Percentiles rank a stretch among this genome's conserved stretches.
phyloP scores from a whole-genome alignment of 2,888 invertebrate species.

The Notocelia uddmanniana region DNA sequence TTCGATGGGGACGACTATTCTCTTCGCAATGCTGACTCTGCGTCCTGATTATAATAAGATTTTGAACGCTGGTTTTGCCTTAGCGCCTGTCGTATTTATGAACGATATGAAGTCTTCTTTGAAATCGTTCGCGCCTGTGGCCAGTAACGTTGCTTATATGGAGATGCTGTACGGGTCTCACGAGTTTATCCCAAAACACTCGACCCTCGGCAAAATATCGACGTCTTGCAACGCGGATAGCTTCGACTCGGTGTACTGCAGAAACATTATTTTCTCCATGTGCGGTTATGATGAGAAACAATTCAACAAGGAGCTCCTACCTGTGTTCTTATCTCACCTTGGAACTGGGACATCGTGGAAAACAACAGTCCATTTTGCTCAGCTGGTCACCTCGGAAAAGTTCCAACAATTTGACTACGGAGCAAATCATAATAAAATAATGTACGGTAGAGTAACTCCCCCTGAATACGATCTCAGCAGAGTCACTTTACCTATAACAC shows the following conservation, averaged over 20 bases:
- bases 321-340: conserved; percentile 88
- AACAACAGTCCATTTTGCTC: conserved; percentile 89
- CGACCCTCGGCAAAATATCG: conserved; percentile 84
- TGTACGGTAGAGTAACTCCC: conserved; percentile 85
- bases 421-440: conserved; percentile 76
- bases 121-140: conserved; percentile 88
- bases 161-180: conserved; percentile 87
- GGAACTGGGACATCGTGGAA: conserved; percentile 92
- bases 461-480: conserved; percentile 87
- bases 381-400: conserved; percentile 82
- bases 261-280: conserved; percentile 89
- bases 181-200: conserved; percentile 90
- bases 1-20: conserved; percentile 95
- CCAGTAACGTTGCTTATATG: conserved; percentile 86
- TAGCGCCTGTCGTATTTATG: conserved; percentile 90
- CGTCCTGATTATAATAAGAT: conserved; percentile 88
- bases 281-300: conserved; percentile 90
- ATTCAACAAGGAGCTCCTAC: conserved; percentile 89
- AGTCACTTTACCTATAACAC: conserved; percentile 86
- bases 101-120: conserved; percentile 88
- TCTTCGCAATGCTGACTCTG: conserved; percentile 89
- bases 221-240: conserved; percentile 84
- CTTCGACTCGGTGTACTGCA: conserved; percentile 87
- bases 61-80: conserved; percentile 87
- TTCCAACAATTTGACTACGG: conserved; percentile 91